Base-by-base conservation (phyloP, 1,140 invertebrate species). In the Drosophila ambigua region DNA sequence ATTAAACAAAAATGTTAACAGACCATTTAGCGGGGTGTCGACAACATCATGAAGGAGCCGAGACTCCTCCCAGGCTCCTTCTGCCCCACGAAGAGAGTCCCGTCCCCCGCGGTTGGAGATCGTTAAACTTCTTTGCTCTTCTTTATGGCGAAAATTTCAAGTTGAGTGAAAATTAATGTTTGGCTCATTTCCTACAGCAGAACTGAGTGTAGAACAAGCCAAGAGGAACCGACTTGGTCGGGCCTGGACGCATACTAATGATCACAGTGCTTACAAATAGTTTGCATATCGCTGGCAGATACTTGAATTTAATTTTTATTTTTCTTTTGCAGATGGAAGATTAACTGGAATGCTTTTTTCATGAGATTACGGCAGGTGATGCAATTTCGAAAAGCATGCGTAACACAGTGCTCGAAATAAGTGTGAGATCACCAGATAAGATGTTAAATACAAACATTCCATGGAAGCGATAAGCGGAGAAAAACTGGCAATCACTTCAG, bases 11-110 rank as follows among this genome's bases (percentile, higher is more conserved):
- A 39, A 4, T 49, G 79, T 71, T 72, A 72, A 63, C 71, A 31
- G 50, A 35, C 79, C 60, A 88, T 88, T 87, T 69, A 64, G 61
- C 20, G n/a, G 53, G 67, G 79, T 75, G 83, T 67, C 65, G 79
- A 88, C 63, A 88, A 69, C 45, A 65, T 59, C 66, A 62, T 51
- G 54, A 65, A 49, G 46, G 41, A 58, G 65, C 31, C 9, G 45
- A 15, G 52, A 4, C 31, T 13, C 31, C 44, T 20, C 28, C 9
- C 9, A 46, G 26, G 23, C 31, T 48, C 16, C 28, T 7, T 16
- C 16, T 16, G 16, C 16, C 16, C 16, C 16, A 16, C 28, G 28
- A 28, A 28, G 28, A 9, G 28, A 31, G 28, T 31, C 7, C 7
- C 43, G 28, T 4, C 7, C 7, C 43, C 57, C 11, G 1, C 39